A percentile compares a stretch with the other conserved stretches of the same genome.
phyloP scores from a whole-genome alignment of 2,888 invertebrate species.

The Yponomeuta malinellus region DNA sequence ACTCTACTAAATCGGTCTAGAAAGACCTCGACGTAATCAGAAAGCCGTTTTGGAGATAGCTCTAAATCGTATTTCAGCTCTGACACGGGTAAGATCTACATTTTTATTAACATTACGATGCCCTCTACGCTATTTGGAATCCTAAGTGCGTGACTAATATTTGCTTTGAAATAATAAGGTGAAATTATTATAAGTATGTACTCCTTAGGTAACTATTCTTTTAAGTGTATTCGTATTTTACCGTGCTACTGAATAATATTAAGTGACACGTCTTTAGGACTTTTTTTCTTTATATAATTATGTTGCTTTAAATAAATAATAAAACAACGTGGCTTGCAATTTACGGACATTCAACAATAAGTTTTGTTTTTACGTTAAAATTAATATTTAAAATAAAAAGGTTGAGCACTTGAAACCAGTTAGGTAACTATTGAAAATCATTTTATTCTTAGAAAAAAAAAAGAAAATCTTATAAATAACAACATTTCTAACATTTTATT shows the following conservation, averaged over 20 bases:
- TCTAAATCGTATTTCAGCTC: constrained; percentile 9
- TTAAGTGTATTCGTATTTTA: no score
- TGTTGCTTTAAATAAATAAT: no score
- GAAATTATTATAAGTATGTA: background rate
- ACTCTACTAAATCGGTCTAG: background rate
- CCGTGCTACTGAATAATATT: no score
- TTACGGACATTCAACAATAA: no score
- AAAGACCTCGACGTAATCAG: constrained; percentile 29
- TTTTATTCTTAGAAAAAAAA: background rate
- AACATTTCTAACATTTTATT: background rate
- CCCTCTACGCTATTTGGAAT: background rate
- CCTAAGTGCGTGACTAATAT: background rate
- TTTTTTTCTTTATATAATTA: no score
- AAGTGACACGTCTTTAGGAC: no score
- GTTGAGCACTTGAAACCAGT: background rate
- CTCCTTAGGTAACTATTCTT: no score
- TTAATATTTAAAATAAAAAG: no score
- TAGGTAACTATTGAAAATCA: background rate
- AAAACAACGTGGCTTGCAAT: no score
- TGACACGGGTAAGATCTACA: constrained; percentile 1
- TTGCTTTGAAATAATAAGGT: background rate
- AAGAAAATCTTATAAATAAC: background rate
- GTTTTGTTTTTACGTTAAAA: no score
- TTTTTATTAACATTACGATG: background rate
- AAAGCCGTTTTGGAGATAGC: constrained; percentile 33